Conservation (phyloP, 2,797 vertebrate genomes). For the Masticophis lateralis region DNA sequence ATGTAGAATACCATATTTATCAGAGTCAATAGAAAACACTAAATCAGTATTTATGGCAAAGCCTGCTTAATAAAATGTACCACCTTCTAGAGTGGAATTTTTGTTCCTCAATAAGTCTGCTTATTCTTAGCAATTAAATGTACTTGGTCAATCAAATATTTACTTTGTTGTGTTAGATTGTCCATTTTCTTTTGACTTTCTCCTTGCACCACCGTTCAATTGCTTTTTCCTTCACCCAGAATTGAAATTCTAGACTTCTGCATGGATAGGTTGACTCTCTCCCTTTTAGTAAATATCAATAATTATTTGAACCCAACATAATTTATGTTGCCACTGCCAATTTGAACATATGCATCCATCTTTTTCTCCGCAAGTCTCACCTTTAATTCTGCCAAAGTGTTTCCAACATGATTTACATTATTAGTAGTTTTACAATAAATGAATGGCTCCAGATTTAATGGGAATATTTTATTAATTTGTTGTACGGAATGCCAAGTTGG, state of each 20-base stretch:
- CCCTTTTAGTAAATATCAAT: not conserved
- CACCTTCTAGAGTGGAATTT: constrained; percentile 23
- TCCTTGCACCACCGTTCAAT: not conserved
- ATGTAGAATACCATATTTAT: constrained; percentile 36
- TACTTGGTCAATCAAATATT: constrained; percentile 49
- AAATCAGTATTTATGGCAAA: constrained; percentile 40
- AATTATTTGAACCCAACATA: not conserved
- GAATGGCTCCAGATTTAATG: not conserved
- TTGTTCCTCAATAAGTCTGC: constrained; percentile 18
- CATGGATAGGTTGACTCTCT: not conserved
- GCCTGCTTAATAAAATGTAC: constrained; percentile 22
- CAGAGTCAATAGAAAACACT: constrained; percentile 19
- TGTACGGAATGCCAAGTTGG: not conserved
- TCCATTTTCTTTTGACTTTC: constrained; percentile 9
- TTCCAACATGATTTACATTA: not conserved
- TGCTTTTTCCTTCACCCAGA: not conserved
- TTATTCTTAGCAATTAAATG: constrained; percentile 50
- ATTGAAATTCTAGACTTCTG: not conserved
- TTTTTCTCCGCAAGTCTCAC: constrained; percentile 8
- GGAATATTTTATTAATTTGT: constrained; percentile 39
- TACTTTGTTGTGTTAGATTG: not conserved
- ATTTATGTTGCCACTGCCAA: not conserved
- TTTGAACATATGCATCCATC: not conserved
- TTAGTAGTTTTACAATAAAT: not conserved
- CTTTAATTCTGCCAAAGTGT: constrained; percentile 32